Base-by-base conservation (phyloP, 2,113 vertebrate species). In the Oenanthe melanoleuca region DNA sequence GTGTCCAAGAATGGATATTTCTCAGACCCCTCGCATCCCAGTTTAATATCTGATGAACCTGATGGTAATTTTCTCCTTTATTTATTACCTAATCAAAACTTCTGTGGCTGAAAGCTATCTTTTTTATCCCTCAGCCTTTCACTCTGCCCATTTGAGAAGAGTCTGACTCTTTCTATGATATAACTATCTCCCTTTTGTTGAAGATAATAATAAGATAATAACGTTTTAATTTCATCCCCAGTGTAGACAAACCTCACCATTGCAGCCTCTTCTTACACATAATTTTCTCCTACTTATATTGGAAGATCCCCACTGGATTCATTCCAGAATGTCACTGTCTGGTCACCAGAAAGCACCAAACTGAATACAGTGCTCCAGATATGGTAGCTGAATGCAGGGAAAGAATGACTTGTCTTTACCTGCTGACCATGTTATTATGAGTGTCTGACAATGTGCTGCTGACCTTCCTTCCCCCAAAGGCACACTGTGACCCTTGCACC, bases 81-180 rank as follows among this genome's bases (percentile, higher is more conserved):
- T 71, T 57, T 64, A 29, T 29, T n/a, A 24, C 2, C 12, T 49
- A 24, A 56, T 29, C 19, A 60, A 50, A 69, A 38, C 56, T 80
- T 34, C 26, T 56, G 1, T 52, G 47, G 3, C n/a, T 72, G 22
- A 19, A 73, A 24, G 5, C 11, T 1, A 0, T 42, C 5, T 1
- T 2, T 63, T 14, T 78, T 81, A n/a, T 56, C 5, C 12, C 31
- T 84, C 50, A 61, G 38, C 12, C 24, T 61, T 69, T 65, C 17
- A 22, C 17, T 69, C 18, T 61, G 5, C 25, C 22, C 21, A 18
- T 84, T 8, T 13, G 3, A 57, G 33, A 59, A 44, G 21, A 47
- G 5, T 42, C 49, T 77, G 16, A 1, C 5, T 59, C 11, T 67
- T 80, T 71, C 21, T 44, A 21, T 25, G 12, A 6, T 65, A 49